A percentile compares a stretch with the other conserved stretches of the same genome.
Conservation (phyloP, 2,888 invertebrate genomes). For the Ferdinandea cuprea region DNA sequence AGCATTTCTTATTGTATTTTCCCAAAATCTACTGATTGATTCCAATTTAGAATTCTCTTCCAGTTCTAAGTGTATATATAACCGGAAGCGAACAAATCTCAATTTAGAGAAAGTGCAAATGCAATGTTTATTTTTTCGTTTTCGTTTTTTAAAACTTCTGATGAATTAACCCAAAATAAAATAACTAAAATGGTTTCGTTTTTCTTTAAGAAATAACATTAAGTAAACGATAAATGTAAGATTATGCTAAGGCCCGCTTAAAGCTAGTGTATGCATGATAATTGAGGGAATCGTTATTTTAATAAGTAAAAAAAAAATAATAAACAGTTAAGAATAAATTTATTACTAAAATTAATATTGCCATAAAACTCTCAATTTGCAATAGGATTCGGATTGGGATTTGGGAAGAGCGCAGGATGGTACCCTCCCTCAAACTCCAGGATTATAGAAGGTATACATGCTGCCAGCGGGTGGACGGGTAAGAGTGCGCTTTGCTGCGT, state of each 20-base stretch:
- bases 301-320: conserved; percentile 14
- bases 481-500: conserved; percentile 81
- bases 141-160: conserved; percentile 9
- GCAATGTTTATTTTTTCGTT: too few species aligned
- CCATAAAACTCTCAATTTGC: conserved; percentile 64
- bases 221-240: conserved; percentile 50
- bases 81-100: conserved; percentile 11
- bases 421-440: conserved; percentile 80
- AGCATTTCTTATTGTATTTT: conserved; percentile 30
- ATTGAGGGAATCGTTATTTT: conserved; percentile 40
- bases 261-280: conserved; percentile 66
- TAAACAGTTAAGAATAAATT: conserved; percentile 42
- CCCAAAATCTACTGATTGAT: conserved; percentile 56
- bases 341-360: conserved; percentile 72
- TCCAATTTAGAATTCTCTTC: conserved; percentile 29
- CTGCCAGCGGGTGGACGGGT: conserved; percentile 78
- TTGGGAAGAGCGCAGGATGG: too few species aligned
- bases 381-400: conserved; percentile 15
- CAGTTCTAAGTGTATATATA: conserved; percentile 3
- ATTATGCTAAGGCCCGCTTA: conserved; percentile 61
- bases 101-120: conserved; percentile 22
- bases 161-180: conserved; percentile 64
- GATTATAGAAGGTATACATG: conserved; percentile 80
- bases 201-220: conserved; percentile 48
- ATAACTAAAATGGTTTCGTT: conserved; percentile 53